Base-by-base conservation (phyloP, 2,797 vertebrate genomes). In the Heteromormyrus szaboi region DNA sequence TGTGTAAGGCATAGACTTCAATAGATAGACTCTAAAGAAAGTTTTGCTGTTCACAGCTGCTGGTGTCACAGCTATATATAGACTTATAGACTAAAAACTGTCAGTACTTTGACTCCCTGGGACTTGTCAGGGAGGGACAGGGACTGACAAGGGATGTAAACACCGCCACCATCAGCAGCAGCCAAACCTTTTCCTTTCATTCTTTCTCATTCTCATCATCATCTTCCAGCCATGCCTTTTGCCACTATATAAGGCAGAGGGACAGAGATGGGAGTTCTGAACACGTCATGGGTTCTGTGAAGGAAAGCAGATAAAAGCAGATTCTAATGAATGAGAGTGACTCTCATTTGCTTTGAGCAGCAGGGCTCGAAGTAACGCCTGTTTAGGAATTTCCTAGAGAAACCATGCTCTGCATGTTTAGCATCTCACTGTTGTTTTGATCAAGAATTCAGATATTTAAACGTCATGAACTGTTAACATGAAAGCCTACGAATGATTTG, bases 171-270 rank as follows among this genome's bases (percentile, higher is more conserved):
- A 53, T 3, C 41, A 19, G 1, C 88, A 25, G 65, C 50, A 25
- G 9, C 44, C 7, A 9, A 50, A 33, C 33, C 17, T 68, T 89
- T 72, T 65, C 88, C 90, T 81, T 68, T 50, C 33, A n/a, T 19
- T 85, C 87, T 62, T 25, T 44, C 65, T 19, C 89, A 59, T 81
- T 29, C 68, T 50, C 84, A 65, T 88, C 72, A 37, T 72, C 76
- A 5, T 76, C 8, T 37, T 48, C 83, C 22, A 41, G 19, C 44
- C 44, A 33, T 87, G 56, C 79, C 85, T 79, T 50, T 92, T 88
- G 92, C 88, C 84, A 17, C 93, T 92, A 91, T 94, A 93, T 93
- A 93, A 92, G 93, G 94, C 81, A 0, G 89, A 91, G 87, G 89
- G 53, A 56, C 50, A 12, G 59, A 68, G 88, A 81, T 53, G 51